A percentile compares a stretch with the other conserved stretches of the same genome.
Conservation (phyloP, 2,888 invertebrate genomes). For the Mythimna impura region DNA sequence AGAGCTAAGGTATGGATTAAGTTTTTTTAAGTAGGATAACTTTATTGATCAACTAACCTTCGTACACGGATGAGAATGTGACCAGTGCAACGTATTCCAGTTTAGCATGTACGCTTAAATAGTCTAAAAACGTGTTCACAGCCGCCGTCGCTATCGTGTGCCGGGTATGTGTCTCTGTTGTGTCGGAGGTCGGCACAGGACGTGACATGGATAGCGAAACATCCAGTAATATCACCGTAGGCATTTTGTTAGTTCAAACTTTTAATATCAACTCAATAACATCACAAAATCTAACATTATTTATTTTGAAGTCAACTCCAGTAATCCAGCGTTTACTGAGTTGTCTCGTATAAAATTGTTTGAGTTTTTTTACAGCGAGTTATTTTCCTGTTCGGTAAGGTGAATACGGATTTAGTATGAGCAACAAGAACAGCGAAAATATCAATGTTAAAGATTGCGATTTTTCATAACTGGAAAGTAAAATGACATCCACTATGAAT, state of each 20-base stretch:
- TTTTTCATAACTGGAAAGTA: background rate
- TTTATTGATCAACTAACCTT: conserved; percentile 74
- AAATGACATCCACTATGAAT: background rate
- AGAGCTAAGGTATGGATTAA: background rate
- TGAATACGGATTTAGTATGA: background rate
- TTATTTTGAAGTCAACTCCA: conserved; percentile 13
- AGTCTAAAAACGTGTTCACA: conserved; percentile 85
- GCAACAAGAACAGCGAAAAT: conserved; percentile 9
- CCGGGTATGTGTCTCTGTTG: conserved; percentile 82
- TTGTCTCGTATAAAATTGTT: background rate
- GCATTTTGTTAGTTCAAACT: conserved; percentile 74
- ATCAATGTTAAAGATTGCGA: background rate
- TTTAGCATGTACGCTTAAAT: conserved; percentile 82
- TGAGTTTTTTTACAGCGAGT: background rate
- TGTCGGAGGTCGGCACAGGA: conserved; percentile 81
- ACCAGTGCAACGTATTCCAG: conserved; percentile 86
- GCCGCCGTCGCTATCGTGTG: conserved; percentile 81
- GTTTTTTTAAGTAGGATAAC: background rate
- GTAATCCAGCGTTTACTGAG: background rate
- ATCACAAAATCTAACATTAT: conserved; percentile 9
- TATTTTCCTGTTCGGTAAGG: background rate
- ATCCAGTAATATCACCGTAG: conserved; percentile 84
- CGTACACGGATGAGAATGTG: conserved; percentile 83
- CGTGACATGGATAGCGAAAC: conserved; percentile 87
- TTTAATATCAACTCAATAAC: conserved; percentile 5